Base-by-base conservation (phyloP, 2,888 invertebrate genomes). In the Plebejus melissa region DNA sequence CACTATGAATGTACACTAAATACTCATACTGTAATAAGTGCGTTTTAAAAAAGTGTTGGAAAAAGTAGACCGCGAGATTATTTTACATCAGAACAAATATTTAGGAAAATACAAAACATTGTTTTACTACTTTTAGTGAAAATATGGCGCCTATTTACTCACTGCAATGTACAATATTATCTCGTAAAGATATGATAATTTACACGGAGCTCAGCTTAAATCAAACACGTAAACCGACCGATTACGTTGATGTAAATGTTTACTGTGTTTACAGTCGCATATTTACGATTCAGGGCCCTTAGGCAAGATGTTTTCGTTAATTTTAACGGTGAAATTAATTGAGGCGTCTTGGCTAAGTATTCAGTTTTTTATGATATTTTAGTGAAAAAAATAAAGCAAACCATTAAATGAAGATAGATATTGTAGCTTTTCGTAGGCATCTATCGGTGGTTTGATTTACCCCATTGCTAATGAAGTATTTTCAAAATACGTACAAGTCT, bases 261-360 rank as follows among this genome's bases (percentile, higher is more conserved):
- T 85, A 82, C 82, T 82, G 80, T 85, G 85, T 86, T 87, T 86
- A 86, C 83, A 78, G 82, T 69, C 54, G 75, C 75, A 83, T 83
- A 84, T 87, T 85, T 85, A 86, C 70, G 70, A 71, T 77, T 54
- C 16, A 16, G 54, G 54, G 16, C 54, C 16, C 16, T 54, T 54
- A 54, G 16, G 16, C 54, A 4, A 4, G 54, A 4, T 54, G 54
- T 1, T 54, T 54, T 54, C 54, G 54, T 50, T 13, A 50, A 50
- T 13, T 50, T 50, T 4, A 41, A 41, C 41, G 3, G 5, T 41
- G 7, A 41, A 41, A 6, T 41, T 41, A 6, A 41, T 41, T 4
- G 4, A 41, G 41, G 41, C 41, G 4, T 41, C 41, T 41, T 41
- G 1, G 7, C 41, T 41, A 41, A 41, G 41, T 5, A 6, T 41